These are phyloP conservation scores for Maniola jurtina DNA, from an alignment of 1,140 invertebrate species.

Conservation along the genomic window DNA sequence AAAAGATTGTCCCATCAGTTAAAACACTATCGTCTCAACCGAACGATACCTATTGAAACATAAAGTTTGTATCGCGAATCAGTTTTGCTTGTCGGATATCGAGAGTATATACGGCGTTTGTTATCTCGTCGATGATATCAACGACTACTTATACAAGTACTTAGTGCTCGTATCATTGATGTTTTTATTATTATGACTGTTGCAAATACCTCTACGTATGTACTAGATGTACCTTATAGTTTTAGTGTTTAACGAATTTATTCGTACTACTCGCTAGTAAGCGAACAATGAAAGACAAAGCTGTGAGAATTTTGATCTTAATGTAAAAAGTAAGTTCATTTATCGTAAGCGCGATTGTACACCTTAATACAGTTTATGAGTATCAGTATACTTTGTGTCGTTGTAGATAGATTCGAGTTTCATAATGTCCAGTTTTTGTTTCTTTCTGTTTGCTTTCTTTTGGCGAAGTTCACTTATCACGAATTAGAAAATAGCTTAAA, in stretches of 20 bases:
- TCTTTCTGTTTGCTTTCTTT: constrained; percentile 20
- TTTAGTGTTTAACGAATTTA: constrained; percentile 76
- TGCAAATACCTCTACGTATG: constrained; percentile 64
- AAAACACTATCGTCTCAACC: constrained; percentile 5
- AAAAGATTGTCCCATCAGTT: not conserved
- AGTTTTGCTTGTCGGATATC: constrained; percentile 14
- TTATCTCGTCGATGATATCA: constrained; percentile 12
- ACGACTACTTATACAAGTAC: constrained; percentile 22
- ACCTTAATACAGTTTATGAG: constrained; percentile 15
- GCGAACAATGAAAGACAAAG: constrained; percentile 80
- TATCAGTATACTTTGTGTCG: constrained; percentile 21
- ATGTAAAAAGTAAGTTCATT: constrained; percentile 76
- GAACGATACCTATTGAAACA: constrained; percentile 16
- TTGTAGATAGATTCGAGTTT: constrained; percentile 26
- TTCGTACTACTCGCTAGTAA: constrained; percentile 69
- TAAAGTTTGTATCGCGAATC: constrained; percentile 2
- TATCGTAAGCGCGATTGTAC: constrained; percentile 54
- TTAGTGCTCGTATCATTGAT: constrained; percentile 16
- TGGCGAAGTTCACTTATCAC: constrained; percentile 8
- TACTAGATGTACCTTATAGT: constrained; percentile 65
- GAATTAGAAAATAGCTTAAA: constrained; percentile 18
- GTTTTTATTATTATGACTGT: constrained; percentile 50
- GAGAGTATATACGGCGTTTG: not conserved
- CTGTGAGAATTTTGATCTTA: constrained; percentile 79
- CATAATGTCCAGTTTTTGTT: constrained; percentile 15